These are phyloP conservation scores for Epicampocera succincta DNA, from an alignment of 2,888 invertebrate species.

Conservation along the genomic window DNA sequence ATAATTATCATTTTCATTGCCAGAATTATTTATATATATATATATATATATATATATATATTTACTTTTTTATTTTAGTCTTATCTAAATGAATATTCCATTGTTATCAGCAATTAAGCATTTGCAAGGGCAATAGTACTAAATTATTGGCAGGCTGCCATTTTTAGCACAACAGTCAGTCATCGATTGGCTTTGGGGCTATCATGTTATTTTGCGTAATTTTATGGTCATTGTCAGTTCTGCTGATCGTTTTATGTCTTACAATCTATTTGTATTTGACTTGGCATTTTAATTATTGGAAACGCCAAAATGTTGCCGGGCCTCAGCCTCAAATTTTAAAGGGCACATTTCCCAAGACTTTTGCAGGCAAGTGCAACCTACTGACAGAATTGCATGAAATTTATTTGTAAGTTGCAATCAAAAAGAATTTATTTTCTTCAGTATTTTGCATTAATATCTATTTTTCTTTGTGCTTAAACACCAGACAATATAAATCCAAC, in stretches of 20 bases:
- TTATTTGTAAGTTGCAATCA: constrained; percentile 76
- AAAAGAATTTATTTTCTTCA: background rate
- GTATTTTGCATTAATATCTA: background rate
- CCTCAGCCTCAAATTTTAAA: constrained; percentile 76
- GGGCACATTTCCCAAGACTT: constrained; percentile 76
- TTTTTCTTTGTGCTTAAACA: background rate
- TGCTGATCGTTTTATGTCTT: background rate
- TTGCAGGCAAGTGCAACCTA: constrained; percentile 73
- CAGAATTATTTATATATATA: too few relatives aligned
- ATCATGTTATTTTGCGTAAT: constrained; percentile 40
- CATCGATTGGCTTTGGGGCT: constrained; percentile 9
- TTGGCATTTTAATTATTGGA: constrained; percentile 75
- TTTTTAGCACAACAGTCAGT: background rate
- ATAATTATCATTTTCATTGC: too few relatives aligned
- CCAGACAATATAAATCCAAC: constrained; percentile 72
- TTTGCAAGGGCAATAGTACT: background rate
- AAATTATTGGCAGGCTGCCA: background rate
- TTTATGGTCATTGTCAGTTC: constrained; percentile 24
- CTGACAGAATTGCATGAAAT: constrained; percentile 78
- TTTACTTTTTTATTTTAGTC: too few relatives aligned
- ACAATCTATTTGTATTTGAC: constrained; percentile 53
- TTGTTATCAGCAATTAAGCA: background rate
- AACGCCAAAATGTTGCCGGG: constrained; percentile 75
- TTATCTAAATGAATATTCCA: too few relatives aligned
- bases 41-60: too few relatives aligned